These are phyloP conservation scores for Seladonia tumulorum DNA, from an alignment of 2,888 invertebrate genomes.

Conservation along the genomic window DNA sequence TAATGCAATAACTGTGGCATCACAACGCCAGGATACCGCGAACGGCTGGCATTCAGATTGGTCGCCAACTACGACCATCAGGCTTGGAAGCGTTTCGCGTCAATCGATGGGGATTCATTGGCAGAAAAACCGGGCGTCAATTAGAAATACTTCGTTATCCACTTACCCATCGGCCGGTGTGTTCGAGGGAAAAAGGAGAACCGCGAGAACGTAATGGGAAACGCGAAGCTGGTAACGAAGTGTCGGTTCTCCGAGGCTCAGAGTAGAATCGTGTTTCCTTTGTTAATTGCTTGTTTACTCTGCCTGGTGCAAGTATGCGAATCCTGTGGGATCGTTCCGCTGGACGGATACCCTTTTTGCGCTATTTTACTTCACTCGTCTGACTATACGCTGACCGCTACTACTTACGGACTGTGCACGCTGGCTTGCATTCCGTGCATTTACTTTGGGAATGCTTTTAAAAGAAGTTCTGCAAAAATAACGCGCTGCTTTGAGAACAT, in stretches of 20 bases:
- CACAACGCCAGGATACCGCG: constrained; percentile 71
- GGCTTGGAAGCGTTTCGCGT: constrained; percentile 52
- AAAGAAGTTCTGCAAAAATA: background rate
- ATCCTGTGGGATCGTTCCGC: background rate
- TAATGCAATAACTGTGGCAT: constrained; percentile 75
- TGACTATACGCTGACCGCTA: background rate
- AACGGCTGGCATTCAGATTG: constrained; percentile 72
- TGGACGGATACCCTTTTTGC: background rate
- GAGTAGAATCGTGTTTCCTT: background rate
- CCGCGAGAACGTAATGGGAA: background rate
- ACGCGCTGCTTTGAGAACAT: background rate
- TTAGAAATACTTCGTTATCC: constrained; percentile 39
- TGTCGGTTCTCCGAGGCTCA: background rate
- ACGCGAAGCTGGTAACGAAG: background rate
- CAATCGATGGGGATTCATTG: constrained; percentile 50
- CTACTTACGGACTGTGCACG: background rate
- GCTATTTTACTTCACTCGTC: background rate
- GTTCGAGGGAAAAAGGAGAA: background rate
- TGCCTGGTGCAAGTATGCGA: background rate
- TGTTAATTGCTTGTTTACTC: background rate
- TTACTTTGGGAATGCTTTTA: background rate
- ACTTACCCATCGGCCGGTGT: constrained; percentile 19
- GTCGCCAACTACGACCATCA: constrained; percentile 47
- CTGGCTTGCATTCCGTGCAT: background rate
- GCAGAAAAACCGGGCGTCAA: constrained; percentile 34